These are phyloP conservation scores for Chrysaora quinquecirrha DNA, from an alignment of 30 jellyfish, hydroid and myxozoan species.

Conservation along the genomic window DNA sequence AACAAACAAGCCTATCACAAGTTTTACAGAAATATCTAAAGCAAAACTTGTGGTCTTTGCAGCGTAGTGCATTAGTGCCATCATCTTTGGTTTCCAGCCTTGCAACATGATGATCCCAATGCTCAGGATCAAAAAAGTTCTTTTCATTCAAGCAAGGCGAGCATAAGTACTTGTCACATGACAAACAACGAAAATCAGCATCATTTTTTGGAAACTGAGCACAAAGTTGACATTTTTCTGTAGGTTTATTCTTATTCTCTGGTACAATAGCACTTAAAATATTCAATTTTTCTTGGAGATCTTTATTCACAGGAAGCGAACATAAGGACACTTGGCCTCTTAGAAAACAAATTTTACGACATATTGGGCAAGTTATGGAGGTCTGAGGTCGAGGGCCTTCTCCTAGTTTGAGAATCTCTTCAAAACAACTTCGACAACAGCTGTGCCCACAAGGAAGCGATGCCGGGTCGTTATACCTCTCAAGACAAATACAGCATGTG, in stretches of 20 bases:
- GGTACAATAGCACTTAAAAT: neutral
- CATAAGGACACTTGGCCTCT: neutral
- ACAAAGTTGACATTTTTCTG: neutral
- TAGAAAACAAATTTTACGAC: neutral
- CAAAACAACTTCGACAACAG: conserved; percentile 16
- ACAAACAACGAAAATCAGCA: neutral
- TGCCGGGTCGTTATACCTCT: neutral
- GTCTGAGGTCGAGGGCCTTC: neutral
- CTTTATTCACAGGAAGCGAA: neutral
- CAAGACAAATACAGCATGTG: conserved; percentile 23
- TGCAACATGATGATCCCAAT: conserved; percentile 1
- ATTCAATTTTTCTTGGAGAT: neutral
- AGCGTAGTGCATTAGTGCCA: neutral
- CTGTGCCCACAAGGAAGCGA: conserved; percentile 2
- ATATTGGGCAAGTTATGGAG: conserved; percentile 17
- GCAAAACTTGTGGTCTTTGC: neutral
- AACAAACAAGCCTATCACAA: neutral
- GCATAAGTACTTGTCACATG: neutral
- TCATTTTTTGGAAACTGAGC: neutral
- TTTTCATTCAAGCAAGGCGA: neutral
- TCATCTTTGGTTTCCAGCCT: neutral
- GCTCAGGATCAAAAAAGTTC: neutral
- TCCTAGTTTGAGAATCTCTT: neutral
- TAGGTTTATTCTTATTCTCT: neutral
- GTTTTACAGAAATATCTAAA: conserved; percentile 4